phyloP scores from a whole-genome alignment of 2,888 invertebrate species.

The Flexamia atlantica region DNA sequence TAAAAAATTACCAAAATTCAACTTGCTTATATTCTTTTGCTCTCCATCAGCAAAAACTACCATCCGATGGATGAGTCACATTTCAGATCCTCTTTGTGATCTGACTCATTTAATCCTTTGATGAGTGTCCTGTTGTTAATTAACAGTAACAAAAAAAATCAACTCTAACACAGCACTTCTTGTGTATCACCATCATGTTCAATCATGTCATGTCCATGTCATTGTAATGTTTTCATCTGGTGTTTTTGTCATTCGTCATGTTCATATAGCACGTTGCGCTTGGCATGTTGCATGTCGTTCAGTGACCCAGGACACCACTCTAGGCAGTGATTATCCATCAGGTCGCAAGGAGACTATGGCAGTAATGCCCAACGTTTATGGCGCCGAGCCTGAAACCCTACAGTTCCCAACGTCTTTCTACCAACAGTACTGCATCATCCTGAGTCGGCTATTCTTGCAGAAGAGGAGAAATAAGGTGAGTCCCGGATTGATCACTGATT shows the following conservation, averaged over 20 bases:
- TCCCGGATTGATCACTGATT: too few relatives aligned
- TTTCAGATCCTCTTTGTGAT: too few relatives aligned
- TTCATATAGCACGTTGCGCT: constrained; percentile 30
- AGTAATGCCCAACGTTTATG: constrained; percentile 66
- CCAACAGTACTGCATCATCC: constrained; percentile 77
- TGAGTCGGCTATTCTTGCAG: constrained; percentile 78
- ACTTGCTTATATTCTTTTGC: too few relatives aligned
- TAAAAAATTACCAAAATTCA: too few relatives aligned
- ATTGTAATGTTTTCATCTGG: neutral
- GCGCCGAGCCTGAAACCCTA: constrained; percentile 58
- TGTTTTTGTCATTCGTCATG: constrained; percentile 7
- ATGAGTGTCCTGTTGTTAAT: too few relatives aligned
- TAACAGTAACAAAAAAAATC: too few relatives aligned
- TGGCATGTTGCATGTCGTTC: constrained; percentile 48
- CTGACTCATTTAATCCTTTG: too few relatives aligned
- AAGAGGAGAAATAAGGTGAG: constrained; percentile 78
- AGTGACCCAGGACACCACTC: constrained; percentile 53
- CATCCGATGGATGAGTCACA: too few relatives aligned
- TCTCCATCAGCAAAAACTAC: too few relatives aligned
- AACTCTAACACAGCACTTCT: too few relatives aligned
- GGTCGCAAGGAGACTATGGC: constrained; percentile 69
- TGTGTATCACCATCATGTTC: too few relatives aligned
- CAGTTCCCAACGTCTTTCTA: constrained; percentile 78
- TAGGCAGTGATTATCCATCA: constrained; percentile 61
- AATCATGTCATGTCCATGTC: too few relatives aligned